phyloP scores from a whole-genome alignment of 2,113 vertebrate species.

The Melanerpes formicivorus region DNA sequence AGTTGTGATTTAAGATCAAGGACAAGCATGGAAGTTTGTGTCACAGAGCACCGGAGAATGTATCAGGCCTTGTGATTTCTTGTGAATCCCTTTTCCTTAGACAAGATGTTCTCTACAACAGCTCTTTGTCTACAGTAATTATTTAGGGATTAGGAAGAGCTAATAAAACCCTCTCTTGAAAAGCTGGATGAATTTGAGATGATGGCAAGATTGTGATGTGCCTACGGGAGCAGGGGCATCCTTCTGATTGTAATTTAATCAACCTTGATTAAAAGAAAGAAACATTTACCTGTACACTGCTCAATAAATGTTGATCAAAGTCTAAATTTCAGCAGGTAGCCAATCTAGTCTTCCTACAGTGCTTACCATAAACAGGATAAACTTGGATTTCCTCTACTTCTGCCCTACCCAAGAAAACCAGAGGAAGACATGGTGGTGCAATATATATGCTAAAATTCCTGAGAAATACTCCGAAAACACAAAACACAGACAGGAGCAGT shows the following conservation, averaged over 20 bases:
- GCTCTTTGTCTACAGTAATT: slow-evolving; percentile 65
- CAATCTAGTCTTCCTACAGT: background rate
- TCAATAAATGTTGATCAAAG: slow-evolving; percentile 51
- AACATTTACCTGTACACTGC: slow-evolving; percentile 32
- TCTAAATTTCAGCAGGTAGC: background rate
- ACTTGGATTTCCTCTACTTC: background rate
- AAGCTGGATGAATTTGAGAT: slow-evolving; percentile 70
- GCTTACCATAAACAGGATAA: background rate
- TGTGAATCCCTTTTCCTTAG: slow-evolving; percentile 48
- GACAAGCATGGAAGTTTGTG: background rate
- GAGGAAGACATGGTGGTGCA: background rate
- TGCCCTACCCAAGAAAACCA: background rate
- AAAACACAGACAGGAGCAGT: background rate
- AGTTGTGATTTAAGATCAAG: slow-evolving; percentile 46
- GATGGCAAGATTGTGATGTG: slow-evolving; percentile 65
- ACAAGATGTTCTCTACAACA: slow-evolving; percentile 54
- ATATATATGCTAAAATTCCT: background rate
- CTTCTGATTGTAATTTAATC: slow-evolving; percentile 63
- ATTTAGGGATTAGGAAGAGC: slow-evolving; percentile 73
- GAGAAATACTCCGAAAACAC: background rate
- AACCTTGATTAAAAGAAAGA: slow-evolving; percentile 70
- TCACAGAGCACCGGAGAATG: slow-evolving; percentile 13
- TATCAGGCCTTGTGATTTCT: slow-evolving; percentile 7
- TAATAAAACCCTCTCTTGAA: slow-evolving; percentile 70
- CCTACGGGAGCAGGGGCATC: slow-evolving; percentile 46